Percentiles rank a stretch among this genome's conserved stretches.
Evolutionary conservation across 2,888 invertebrate genomes (phyloP).

Genomic region (Plagiodera versicolora): DNA sequence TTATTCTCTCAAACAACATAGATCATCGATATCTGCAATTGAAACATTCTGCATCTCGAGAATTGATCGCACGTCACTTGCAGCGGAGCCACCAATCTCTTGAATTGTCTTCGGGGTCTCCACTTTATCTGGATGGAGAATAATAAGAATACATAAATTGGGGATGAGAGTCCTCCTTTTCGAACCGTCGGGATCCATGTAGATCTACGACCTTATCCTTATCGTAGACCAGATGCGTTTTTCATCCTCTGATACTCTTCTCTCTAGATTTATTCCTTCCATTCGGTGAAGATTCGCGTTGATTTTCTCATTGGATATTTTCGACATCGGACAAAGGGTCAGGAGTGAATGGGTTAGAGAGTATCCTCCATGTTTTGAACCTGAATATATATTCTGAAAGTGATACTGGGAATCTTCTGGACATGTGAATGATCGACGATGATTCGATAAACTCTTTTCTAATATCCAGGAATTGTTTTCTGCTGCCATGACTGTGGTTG

Average conservation of each 20-base stretch:
- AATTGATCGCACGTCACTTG: constrained; percentile 42
- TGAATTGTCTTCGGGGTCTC: constrained; percentile 19
- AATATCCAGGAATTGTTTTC: too few species aligned
- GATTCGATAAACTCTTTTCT: too few species aligned
- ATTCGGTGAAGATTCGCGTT: neutral
- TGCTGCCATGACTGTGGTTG: too few species aligned
- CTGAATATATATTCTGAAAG: too few species aligned
- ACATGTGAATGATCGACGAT: too few species aligned
- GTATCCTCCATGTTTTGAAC: too few species aligned
- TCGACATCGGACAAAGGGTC: too few species aligned
- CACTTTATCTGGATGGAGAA: constrained; percentile 5
- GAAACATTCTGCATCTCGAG: constrained; percentile 41
- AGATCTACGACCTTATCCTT: neutral
- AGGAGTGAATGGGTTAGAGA: too few species aligned
- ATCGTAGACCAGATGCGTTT: too few species aligned
- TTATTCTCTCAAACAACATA: neutral
- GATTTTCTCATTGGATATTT: neutral
- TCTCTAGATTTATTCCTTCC: neutral
- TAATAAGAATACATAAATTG: constrained; percentile 11
- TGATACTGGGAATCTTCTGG: too few species aligned
- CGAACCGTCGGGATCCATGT: neutral
- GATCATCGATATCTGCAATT: constrained; percentile 36
- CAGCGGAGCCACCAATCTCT: constrained; percentile 37
- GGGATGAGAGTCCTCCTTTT: neutral
- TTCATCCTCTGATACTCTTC: neutral